Evolutionary conservation across 2,888 invertebrate genomes (phyloP).

Genomic region (Platycheirus rosarum): DNA sequence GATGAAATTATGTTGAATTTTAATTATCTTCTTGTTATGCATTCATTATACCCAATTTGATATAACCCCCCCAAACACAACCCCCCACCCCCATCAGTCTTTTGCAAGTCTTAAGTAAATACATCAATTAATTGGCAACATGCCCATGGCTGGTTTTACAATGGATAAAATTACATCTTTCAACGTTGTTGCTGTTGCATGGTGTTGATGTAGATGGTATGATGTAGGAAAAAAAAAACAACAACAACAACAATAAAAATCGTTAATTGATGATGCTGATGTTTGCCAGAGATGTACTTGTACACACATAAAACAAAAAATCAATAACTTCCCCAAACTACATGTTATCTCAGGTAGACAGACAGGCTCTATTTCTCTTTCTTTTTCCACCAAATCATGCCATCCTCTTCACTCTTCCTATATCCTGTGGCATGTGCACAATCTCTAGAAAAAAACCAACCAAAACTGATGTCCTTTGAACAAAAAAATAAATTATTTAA

Average conservation of each 20-base stretch:
- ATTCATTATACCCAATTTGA: constrained; percentile 31
- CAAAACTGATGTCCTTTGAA: constrained; percentile 37
- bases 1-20: constrained; percentile 48
- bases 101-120: constrained; percentile 68
- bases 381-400: constrained; percentile 40
- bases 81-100: constrained; percentile 16
- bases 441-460: constrained; percentile 29
- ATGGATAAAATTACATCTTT: constrained; percentile 67
- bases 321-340: constrained; percentile 72
- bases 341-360: constrained; percentile 73
- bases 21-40: constrained; percentile 45
- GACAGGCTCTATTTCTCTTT: constrained; percentile 66
- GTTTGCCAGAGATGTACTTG: constrained; percentile 40
- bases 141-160: constrained; percentile 55
- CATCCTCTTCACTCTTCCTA: constrained; percentile 28
- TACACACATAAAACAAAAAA: constrained; percentile 69
- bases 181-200: constrained; percentile 12
- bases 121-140: constrained; percentile 71
- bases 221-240: background rate
- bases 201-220: constrained; percentile 2
- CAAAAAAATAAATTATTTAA: constrained; percentile 61
- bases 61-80: background rate
- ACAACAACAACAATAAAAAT: constrained; percentile 30
- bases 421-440: constrained; percentile 36
- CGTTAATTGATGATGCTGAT: constrained; percentile 58